Conservation (phyloP, 2,888 invertebrate genomes). For the Drosophila falleni region DNA sequence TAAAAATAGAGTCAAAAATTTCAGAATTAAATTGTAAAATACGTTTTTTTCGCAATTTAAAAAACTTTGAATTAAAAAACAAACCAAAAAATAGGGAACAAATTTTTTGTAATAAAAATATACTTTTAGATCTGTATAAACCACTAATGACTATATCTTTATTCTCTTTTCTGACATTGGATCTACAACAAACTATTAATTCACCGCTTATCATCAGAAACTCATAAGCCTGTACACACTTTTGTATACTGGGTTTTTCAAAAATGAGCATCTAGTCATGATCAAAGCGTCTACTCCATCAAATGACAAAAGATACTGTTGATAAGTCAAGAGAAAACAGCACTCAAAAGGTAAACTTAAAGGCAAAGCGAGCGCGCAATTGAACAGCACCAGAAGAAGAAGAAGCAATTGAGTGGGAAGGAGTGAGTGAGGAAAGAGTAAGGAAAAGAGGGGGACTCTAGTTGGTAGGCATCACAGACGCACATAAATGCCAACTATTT, state of each 20-base stretch:
- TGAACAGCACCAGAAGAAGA: conserved; percentile 19
- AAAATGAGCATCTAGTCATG: conserved; percentile 9
- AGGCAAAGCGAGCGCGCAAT: conserved; percentile 29
- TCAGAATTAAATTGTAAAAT: too few relatives aligned
- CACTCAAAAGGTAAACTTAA: conserved; percentile 31
- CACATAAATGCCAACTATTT: conserved; percentile 61
- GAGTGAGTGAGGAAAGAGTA: neutral
- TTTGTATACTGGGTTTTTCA: neutral
- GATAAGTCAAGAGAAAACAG: conserved; percentile 31
- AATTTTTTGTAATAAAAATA: too few relatives aligned
- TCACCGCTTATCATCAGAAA: neutral
- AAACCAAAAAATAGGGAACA: too few relatives aligned
- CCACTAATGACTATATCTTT: too few relatives aligned
- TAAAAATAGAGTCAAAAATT: too few relatives aligned
- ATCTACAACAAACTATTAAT: neutral
- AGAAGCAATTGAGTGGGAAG: neutral
- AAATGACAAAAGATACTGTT: conserved; percentile 32
- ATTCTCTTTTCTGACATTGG: too few relatives aligned
- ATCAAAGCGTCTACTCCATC: conserved; percentile 17
- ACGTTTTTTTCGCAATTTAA: too few relatives aligned
- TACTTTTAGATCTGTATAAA: too few relatives aligned
- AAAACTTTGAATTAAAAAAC: too few relatives aligned
- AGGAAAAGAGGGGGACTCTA: neutral
- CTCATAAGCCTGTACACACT: neutral
- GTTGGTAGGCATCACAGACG: conserved; percentile 5